These are phyloP conservation scores for Dusona sp. DNA, from an alignment of 2,888 invertebrate species.

Conservation along the genomic window DNA sequence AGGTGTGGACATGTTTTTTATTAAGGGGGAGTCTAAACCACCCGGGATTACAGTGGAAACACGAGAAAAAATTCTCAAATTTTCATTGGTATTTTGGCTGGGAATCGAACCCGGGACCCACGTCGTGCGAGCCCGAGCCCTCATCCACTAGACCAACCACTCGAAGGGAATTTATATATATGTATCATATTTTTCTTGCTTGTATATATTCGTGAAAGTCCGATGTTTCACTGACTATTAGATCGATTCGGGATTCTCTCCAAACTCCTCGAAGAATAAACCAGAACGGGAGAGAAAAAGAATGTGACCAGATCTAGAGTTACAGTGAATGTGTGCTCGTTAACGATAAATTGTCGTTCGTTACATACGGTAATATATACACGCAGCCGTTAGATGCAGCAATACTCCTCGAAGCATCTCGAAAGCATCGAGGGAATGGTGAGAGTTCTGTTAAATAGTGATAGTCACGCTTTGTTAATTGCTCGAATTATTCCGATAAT, in stretches of 20 bases:
- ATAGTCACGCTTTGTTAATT: neutral
- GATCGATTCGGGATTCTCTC: conserved; percentile 41
- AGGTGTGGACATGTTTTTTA: no score
- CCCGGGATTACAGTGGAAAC: no score
- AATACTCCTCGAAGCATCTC: conserved; percentile 10
- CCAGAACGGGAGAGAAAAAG: neutral
- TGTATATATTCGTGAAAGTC: neutral
- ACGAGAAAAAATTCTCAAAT: no score
- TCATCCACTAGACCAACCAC: no score
- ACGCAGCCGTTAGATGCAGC: neutral
- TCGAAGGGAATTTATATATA: no score
- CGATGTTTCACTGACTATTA: neutral
- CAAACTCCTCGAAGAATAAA: neutral
- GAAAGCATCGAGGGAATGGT: conserved; percentile 29
- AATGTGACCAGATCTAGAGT: neutral
- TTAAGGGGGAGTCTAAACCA: no score
- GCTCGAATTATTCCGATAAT: neutral
- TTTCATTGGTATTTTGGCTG: no score
- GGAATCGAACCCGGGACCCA: no score
- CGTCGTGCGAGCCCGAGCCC: no score
- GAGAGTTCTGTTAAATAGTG: neutral
- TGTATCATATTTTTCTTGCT: neutral
- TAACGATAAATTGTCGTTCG: conserved; percentile 48
- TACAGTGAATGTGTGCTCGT: conserved; percentile 36
- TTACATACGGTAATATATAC: conserved; percentile 1